Conservation (phyloP, 2,888 invertebrate species). For the Stenodema calcarata region DNA sequence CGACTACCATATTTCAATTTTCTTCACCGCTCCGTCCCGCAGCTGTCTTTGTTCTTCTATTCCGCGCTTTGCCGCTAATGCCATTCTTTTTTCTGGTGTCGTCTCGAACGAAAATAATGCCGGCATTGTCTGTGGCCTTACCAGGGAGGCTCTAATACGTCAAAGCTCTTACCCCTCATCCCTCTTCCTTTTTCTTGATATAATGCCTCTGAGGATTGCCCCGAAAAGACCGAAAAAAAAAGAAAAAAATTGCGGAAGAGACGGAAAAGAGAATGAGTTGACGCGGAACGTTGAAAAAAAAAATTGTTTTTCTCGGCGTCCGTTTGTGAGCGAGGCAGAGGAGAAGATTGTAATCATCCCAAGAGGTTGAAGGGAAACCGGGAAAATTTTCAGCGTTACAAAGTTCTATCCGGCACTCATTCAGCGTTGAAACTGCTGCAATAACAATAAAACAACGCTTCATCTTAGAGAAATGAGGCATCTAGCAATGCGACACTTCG, state of each 20-base stretch:
- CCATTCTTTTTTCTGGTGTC: conserved; percentile 5
- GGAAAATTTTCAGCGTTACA: background rate
- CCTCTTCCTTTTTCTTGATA: conserved; percentile 4
- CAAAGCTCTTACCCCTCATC: background rate
- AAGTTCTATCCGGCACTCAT: background rate
- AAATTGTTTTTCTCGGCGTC: background rate
- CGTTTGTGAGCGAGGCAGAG: background rate
- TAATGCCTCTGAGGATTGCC: background rate
- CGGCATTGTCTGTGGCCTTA: conserved; percentile 1
- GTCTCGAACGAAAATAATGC: conserved; percentile 6
- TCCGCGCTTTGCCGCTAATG: background rate
- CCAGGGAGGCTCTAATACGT: conserved; percentile 1
- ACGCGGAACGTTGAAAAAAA: background rate
- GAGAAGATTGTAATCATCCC: background rate
- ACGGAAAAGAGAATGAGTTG: background rate
- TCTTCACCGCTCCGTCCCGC: background rate
- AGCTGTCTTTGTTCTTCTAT: background rate
- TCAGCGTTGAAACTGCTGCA: background rate
- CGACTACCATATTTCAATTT: conserved; percentile 7
- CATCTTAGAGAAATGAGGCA: too few relatives aligned
- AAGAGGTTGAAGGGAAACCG: background rate
- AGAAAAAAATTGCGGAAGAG: background rate
- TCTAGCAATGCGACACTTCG: too few relatives aligned
- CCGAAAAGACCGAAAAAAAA: background rate
- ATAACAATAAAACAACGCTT: too few relatives aligned